A percentile compares a stretch with the other conserved stretches of the same genome.
These are phyloP conservation scores for Eristalis pertinax DNA, from an alignment of 2,888 invertebrate species.

Conservation along the genomic window DNA sequence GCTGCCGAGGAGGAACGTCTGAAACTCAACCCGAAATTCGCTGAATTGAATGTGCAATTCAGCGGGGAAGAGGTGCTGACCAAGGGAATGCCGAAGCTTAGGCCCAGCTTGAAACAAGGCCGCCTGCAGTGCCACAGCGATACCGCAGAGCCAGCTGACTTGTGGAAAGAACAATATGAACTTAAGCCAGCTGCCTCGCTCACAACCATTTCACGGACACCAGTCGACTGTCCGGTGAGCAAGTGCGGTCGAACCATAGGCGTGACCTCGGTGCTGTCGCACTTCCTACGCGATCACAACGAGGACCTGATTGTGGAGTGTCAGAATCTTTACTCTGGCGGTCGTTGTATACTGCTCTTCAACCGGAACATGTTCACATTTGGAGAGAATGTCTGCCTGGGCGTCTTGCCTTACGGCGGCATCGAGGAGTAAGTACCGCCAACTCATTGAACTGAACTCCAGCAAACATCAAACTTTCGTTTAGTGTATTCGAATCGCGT, in stretches of 20 bases:
- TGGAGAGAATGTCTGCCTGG: slow-evolving; percentile 75
- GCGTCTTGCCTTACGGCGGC: slow-evolving; percentile 76
- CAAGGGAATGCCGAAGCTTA: slow-evolving; percentile 70
- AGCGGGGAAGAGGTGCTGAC: slow-evolving; percentile 69
- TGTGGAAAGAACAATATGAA: slow-evolving; percentile 64
- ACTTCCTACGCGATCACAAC: slow-evolving; percentile 76
- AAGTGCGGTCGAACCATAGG: slow-evolving; percentile 74
- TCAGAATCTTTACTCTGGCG: slow-evolving; percentile 73
- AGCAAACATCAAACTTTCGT: neutral
- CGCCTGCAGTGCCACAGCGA: slow-evolving; percentile 21
- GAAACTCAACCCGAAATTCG: slow-evolving; percentile 74
- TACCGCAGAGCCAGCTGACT: slow-evolving; percentile 33
- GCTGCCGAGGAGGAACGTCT: slow-evolving; percentile 71
- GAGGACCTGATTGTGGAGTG: slow-evolving; percentile 74
- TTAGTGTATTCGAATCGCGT: slow-evolving; percentile 39
- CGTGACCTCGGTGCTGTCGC: slow-evolving; percentile 75
- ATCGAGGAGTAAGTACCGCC: slow-evolving; percentile 46
- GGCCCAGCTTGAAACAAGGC: slow-evolving; percentile 57
- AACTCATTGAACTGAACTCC: neutral
- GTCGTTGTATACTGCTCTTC: slow-evolving; percentile 74
- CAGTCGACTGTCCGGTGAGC: slow-evolving; percentile 75
- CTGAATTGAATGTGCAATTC: slow-evolving; percentile 72
- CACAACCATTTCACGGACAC: slow-evolving; percentile 74
- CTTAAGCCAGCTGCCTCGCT: slow-evolving; percentile 62
- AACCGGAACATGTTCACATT: slow-evolving; percentile 73